Conservation (phyloP, 2,888 invertebrate genomes). For the Acheta domesticus region DNA sequence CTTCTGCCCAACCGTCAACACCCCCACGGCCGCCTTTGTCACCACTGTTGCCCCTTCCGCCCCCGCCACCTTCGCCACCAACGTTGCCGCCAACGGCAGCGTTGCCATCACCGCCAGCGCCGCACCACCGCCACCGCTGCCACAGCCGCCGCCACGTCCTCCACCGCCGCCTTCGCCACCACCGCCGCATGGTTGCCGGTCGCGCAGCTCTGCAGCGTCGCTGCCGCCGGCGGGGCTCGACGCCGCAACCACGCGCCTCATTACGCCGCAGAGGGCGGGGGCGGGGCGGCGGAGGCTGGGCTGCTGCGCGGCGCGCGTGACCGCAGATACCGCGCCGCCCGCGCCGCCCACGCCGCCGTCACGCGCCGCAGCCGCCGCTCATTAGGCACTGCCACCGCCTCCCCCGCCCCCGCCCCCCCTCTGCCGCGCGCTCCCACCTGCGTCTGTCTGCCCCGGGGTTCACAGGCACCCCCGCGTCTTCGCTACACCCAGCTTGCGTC, state of each 20-base stretch:
- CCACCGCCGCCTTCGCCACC: background rate
- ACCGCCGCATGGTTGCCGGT: background rate
- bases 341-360: background rate
- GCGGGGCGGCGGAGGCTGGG: background rate
- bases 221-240: background rate
- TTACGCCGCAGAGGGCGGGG: background rate
- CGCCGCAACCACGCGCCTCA: background rate
- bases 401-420: background rate
- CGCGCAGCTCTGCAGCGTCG: background rate
- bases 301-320: slow-evolving; percentile 7
- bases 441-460: no score
- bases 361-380: background rate
- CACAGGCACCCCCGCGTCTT: no score
- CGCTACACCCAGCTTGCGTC: no score
- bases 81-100: background rate
- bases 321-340: background rate
- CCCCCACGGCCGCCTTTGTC: no score
- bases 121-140: background rate
- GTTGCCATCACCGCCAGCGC: background rate
- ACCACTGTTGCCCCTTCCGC: background rate
- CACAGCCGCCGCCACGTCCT: background rate
- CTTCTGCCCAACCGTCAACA: background rate
- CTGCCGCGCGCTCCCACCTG: background rate
- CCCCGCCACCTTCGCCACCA: background rate
- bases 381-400: background rate